A percentile compares a stretch with the other conserved stretches of the same genome.
Conservation (phyloP, 2,888 invertebrate genomes). For the Cinara cedri region DNA sequence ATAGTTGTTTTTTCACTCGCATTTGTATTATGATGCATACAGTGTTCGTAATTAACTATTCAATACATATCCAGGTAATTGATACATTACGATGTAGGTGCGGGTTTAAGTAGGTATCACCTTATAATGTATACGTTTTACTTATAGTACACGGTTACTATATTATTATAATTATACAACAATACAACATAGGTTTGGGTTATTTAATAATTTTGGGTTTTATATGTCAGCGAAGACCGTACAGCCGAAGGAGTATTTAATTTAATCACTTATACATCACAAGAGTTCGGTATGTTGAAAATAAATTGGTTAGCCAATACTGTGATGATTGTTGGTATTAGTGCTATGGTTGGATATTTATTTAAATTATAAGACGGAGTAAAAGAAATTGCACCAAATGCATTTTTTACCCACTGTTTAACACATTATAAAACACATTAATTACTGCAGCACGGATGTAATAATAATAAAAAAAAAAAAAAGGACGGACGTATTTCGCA, state of each 20-base stretch:
- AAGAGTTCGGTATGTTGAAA: no score
- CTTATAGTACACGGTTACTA: no score
- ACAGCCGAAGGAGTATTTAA: conserved; percentile 58
- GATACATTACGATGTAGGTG: no score
- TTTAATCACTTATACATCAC: conserved; percentile 55
- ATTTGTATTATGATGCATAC: no score
- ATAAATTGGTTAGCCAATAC: conserved; percentile 14
- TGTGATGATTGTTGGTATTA: neutral
- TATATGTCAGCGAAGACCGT: conserved; percentile 58
- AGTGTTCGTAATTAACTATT: no score
- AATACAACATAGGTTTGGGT: no score
- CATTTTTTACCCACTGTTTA: neutral
- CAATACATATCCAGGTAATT: no score
- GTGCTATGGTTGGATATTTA: neutral
- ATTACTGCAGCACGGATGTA: neutral
- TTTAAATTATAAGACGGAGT: neutral
- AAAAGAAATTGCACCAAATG: neutral
- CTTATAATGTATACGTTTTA: no score
- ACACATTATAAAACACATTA: neutral
- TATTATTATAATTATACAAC: no score
- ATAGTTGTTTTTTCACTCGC: no score
- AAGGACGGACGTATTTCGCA: conserved; percentile 13
- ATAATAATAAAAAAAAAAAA: neutral
- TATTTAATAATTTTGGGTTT: conserved; percentile 60
- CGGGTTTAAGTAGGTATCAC: no score